Evolutionary conservation across 1,140 invertebrate genomes (phyloP), one percentile per base, ranked within the genome.

Genomic region (Uloborus diversus): DNA sequence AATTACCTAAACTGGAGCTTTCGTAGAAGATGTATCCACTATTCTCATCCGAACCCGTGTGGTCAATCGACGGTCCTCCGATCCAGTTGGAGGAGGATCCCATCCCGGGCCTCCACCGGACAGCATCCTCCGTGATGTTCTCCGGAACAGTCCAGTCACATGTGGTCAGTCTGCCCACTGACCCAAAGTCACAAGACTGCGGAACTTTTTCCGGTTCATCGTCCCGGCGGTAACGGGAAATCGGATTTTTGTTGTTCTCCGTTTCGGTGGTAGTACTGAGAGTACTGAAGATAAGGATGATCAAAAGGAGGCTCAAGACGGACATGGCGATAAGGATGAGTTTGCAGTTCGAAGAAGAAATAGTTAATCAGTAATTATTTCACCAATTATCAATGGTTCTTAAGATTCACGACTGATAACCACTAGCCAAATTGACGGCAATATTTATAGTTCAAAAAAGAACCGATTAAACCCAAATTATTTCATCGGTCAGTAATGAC

Each of bases 11-110:
- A 59, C 80, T 0, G 23, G 90, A 92, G 1, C 90, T 91, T 82
- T 92, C 91, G 80, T 91, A 86, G 70, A 91, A 90, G 7, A 89
- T 88, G 78, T 91, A 92, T 1, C 91, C 91, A 59, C 87, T 89
- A 89, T 87, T 88, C 17, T 86, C 84, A 23, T 88, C 85, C 59
- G 84, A 69, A 14, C 81, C 76, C 3, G 83, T 89, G 0, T 89
- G 86, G 85, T 91, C 91, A 13, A 83, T 84, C 0, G 86, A 37
- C 9, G 91, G 91, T 13, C 91, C 91, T 37, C 91, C 91, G 11
- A 91, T 82, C 90, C 90, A 91, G 84, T 90, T 91, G 7, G 88
- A 87, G 33, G 87, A 85, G 17, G 86, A 65, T 11, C 90, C 90
- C 9, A 78, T 81, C 0, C 75, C 81, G 4, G 62, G 71, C 11